phyloP scores from a whole-genome alignment of 2,797 vertebrate species.

The Darevskia nairensis region DNA sequence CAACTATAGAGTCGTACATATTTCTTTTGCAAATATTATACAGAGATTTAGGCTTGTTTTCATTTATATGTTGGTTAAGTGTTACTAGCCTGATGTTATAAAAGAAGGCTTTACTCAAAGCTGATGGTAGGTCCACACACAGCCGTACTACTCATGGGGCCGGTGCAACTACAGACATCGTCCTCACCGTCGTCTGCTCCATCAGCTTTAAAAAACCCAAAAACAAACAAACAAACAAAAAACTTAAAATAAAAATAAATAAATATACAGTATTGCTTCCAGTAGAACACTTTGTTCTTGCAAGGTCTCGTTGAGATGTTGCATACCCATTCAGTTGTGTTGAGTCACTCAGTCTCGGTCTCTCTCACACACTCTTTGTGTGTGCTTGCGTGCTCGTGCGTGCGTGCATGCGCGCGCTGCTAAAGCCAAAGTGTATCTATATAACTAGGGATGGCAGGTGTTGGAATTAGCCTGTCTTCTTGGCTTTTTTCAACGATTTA shows the following conservation, averaged over 20 bases:
- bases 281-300: neutral
- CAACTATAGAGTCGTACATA: fast-evolving
- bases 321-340: too few species aligned
- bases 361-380: too few species aligned
- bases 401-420: too few species aligned
- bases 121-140: neutral
- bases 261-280: neutral
- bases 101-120: neutral
- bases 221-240: neutral
- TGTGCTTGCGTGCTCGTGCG: too few species aligned
- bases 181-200: neutral
- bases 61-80: neutral
- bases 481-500: neutral
- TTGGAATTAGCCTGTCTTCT: neutral
- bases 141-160: neutral
- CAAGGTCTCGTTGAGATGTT: neutral
- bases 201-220: neutral
- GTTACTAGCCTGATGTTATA: too few species aligned
- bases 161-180: neutral
- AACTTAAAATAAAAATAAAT: too few species aligned
- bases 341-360: too few species aligned
- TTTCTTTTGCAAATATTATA: too few species aligned
- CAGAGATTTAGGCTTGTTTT: neutral
- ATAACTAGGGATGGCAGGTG: neutral
- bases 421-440: neutral